Evolutionary conservation across 2,797 vertebrate genomes (phyloP), one percentile per base, ranked within the genome.

Genomic region (Hirundo rustica): DNA sequence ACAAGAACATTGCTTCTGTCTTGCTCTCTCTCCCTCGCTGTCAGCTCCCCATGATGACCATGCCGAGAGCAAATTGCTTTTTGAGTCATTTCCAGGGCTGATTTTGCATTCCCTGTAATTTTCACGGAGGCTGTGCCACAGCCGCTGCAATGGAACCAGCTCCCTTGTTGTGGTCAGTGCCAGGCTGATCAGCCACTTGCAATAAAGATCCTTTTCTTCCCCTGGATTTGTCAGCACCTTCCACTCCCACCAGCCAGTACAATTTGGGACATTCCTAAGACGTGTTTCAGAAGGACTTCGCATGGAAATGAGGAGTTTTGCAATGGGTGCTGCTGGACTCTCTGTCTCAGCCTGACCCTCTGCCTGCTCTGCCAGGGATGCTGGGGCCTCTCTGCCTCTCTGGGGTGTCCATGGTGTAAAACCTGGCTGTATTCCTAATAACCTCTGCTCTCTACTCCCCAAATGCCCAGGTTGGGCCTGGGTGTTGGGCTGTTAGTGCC

Each of bases 111-210:
- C 85, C 80, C 82, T 84, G 82, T 88, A 42, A 79, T 90, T 95
- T 75, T 70, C 17, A 2, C 0, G 0, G 65, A 53, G 78, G 65
- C 72, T 67, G 40, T 61, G 75, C 84, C 1, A 1, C 47, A 76
- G 82, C 44, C 1, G 0, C 57, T 25, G 50, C 11, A 42, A 74
- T 74, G 86, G 79, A 53, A 50, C 0, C 0, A 42, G 22, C 32
- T 89, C 73, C 76, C 92, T 93, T 90, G 68, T 53, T 93, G 92
- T 86, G 95, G 87, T 84, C 96, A 89, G 65, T 36, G 60, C 57
- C 68, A 76, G 87, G 79, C 94, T 93, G 87, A 92, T 89, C 95
- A 88, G 53, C 51, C 70, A 38, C 54, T 82, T 79, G 85, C 60
- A 92, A 54, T 78, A 81, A 85, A 66, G 62, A 23, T 78, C 10